phyloP scores from a whole-genome alignment of 2,888 invertebrate genomes.

The Harpagoxenus sublaevis region DNA sequence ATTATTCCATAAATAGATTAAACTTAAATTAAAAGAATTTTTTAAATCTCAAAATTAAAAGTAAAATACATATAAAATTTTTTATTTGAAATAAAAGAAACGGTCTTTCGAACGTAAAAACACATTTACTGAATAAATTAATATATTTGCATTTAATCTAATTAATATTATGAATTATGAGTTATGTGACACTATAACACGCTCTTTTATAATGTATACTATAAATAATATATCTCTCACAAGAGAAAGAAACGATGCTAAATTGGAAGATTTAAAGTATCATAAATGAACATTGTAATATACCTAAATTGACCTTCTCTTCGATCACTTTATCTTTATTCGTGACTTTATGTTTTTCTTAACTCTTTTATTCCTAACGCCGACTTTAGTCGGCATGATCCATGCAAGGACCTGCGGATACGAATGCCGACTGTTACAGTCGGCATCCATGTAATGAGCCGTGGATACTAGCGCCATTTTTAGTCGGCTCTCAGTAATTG shows the following conservation, averaged over 20 bases:
- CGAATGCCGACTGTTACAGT: too few species aligned
- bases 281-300: background rate
- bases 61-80: background rate
- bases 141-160: background rate
- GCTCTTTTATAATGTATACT: background rate
- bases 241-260: background rate
- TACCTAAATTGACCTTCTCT: constrained; percentile 17
- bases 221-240: background rate
- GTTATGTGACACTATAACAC: background rate
- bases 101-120: background rate
- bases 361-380: too few species aligned
- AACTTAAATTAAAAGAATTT: background rate
- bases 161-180: background rate
- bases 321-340: constrained; percentile 32
- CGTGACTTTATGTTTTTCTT: background rate
- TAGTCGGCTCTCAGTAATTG: too few species aligned
- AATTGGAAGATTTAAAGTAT: background rate
- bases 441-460: too few species aligned
- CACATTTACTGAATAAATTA: background rate
- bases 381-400: too few species aligned
- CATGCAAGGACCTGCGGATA: too few species aligned
- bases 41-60: background rate
- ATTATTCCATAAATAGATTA: background rate
- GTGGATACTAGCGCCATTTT: too few species aligned
- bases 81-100: background rate